These are phyloP conservation scores for Aphidius gifuensis DNA, from an alignment of 1,140 invertebrate genomes.

Conservation along the genomic window DNA sequence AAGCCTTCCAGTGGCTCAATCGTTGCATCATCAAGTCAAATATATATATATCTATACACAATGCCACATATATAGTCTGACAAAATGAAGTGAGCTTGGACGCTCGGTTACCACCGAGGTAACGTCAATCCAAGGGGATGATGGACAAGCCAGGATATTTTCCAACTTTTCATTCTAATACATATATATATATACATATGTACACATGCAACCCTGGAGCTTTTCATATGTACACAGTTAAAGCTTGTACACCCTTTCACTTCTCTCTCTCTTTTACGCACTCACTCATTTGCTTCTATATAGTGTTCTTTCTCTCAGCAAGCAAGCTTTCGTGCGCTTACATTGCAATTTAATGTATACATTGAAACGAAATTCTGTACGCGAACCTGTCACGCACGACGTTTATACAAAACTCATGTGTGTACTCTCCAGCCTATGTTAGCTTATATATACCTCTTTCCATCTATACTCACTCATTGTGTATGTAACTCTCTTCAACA, in stretches of 20 bases:
- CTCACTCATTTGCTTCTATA: background rate
- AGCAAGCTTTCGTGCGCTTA: background rate
- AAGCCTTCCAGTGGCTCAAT: slow-evolving; percentile 1
- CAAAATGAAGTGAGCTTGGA: slow-evolving; percentile 28
- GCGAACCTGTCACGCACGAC: slow-evolving; percentile 26
- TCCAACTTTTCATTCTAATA: slow-evolving; percentile 22
- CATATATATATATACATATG: slow-evolving; percentile 18
- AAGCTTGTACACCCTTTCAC: slow-evolving; percentile 13
- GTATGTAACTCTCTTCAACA: background rate
- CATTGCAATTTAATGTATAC: slow-evolving; percentile 19
- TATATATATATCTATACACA: slow-evolving; percentile 20
- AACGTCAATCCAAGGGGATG: slow-evolving; percentile 27
- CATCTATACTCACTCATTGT: slow-evolving; percentile 1
- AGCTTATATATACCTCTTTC: slow-evolving; percentile 4
- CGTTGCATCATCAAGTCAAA: background rate
- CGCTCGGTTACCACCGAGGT: slow-evolving; percentile 31
- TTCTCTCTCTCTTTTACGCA: slow-evolving; percentile 14
- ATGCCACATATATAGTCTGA: slow-evolving; percentile 26
- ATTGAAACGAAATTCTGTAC: slow-evolving; percentile 28
- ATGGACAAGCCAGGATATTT: slow-evolving; percentile 33
- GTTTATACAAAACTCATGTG: slow-evolving; percentile 18
- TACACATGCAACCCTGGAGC: background rate
- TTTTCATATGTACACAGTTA: slow-evolving; percentile 15
- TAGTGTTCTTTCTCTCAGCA: no score
- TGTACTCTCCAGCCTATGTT: slow-evolving; percentile 13